Evolutionary conservation across 2,113 vertebrate genomes (phyloP), one percentile per base, ranked within the genome.

Genomic region (Dipodomys stephensi): DNA sequence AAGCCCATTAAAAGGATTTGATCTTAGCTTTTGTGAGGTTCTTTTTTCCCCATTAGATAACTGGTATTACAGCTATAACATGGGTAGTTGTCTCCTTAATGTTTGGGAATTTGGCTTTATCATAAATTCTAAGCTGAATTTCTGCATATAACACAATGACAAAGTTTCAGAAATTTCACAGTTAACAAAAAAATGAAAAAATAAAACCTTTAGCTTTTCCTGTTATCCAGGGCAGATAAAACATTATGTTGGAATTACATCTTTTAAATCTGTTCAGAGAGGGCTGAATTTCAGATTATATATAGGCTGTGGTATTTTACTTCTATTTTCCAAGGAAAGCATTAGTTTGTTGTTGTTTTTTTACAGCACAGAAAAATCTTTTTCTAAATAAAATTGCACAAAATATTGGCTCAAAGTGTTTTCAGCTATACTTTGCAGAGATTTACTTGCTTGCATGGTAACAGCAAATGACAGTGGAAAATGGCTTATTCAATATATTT

Each of bases 1-100:
- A 92, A 94, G 87, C 39, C 73, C 81, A 72, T 78, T 91, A 84
- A 87, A 83, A 92, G n/a, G n/a, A 92, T 92, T 79, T 84, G 83
- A 84, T 91, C 46, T 96, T 53, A 69, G 60, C 30, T 11, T 91
- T 73, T 69, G 68, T 22, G 44, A 83, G 49, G 44, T 83, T 46
- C 83, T 92, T 92, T 32, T 27, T 89, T 91, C 79, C 44, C 69
- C 67, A 11, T 76, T 67, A 89, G 32, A 35, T n/a, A 88, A 18
- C 46, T 39, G 25, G 9, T n/a, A 46, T 77, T 82, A 49, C 20
- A 83, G 68, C 13, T 57, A 5, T 49, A 73, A 93, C 7, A 30
- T 8, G 39, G 46, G 35, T 53, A 69, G n/a, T 77, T 77, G 44
- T 88, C 78, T 83, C 73, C 68, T 88, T 92, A 91, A 86, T 92